These are phyloP conservation scores for Copsychus sechellarum DNA, from an alignment of 2,113 vertebrate genomes.

Conservation along the genomic window DNA sequence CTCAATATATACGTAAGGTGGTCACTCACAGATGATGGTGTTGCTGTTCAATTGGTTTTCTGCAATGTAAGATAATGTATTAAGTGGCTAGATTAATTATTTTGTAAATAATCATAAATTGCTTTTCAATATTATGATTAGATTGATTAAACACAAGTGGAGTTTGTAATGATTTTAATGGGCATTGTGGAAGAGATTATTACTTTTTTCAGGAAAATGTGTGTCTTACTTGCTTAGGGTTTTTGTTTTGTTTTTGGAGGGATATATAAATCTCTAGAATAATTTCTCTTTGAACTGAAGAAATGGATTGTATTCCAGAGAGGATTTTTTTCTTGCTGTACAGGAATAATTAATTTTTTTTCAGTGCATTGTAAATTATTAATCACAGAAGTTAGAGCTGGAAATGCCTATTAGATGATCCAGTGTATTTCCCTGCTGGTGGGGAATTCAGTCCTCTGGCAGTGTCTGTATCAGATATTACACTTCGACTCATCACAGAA, in stretches of 20 bases:
- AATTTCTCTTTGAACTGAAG: conserved; percentile 22
- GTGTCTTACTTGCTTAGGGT: background rate
- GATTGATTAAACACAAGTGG: background rate
- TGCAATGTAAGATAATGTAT: background rate
- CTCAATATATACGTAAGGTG: background rate
- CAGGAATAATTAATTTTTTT: conserved; percentile 49
- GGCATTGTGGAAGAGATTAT: background rate
- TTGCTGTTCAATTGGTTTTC: background rate
- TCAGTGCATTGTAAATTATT: conserved; percentile 65
- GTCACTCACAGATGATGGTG: conserved; percentile 31
- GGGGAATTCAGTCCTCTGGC: conserved; percentile 35
- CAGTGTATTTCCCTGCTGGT: conserved; percentile 21
- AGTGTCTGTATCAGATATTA: conserved; percentile 24
- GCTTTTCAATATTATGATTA: background rate
- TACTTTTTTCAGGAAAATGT: background rate
- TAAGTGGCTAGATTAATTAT: background rate
- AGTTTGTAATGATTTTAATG: background rate
- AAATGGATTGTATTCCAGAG: conserved; percentile 28
- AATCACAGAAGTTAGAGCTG: conserved; percentile 66
- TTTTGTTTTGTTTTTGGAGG: conserved; percentile 4
- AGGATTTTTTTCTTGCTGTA: conserved; percentile 31
- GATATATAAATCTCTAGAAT: background rate
- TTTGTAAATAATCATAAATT: background rate
- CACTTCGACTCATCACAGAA: background rate
- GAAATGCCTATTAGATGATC: conserved; percentile 58